phyloP scores from a whole-genome alignment of 2,113 vertebrate genomes.

The Athene cunicularia region DNA sequence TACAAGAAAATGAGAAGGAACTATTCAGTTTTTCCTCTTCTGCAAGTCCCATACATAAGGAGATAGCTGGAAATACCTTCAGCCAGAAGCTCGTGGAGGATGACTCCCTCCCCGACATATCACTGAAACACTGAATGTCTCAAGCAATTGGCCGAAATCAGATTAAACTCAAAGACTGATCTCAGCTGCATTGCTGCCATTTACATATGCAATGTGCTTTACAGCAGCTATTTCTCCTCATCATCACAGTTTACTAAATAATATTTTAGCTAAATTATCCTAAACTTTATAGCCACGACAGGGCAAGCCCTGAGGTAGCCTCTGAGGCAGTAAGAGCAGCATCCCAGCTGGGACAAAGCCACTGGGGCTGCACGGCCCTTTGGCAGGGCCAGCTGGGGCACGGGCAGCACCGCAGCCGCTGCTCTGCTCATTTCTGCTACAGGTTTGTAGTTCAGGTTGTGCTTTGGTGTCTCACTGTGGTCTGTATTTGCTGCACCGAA shows the following conservation, averaged over 20 bases:
- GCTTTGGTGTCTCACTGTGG: rapidly evolving
- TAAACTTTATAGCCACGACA: not conserved
- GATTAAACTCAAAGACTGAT: not conserved
- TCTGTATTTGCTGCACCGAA: not conserved
- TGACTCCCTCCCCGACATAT: not conserved
- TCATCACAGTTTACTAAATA: not conserved
- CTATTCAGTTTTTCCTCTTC: not conserved
- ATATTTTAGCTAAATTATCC: not conserved
- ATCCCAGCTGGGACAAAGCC: not conserved
- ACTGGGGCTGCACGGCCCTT: not conserved
- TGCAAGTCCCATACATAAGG: not conserved
- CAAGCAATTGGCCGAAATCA: not conserved
- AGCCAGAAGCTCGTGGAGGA: not conserved
- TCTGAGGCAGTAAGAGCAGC: constrained; percentile 13
- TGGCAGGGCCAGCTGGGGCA: not conserved
- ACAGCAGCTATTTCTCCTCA: not conserved
- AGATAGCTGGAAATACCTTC: not conserved
- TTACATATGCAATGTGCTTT: not conserved
- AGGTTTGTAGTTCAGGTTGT: not conserved
- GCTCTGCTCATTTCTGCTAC: not conserved
- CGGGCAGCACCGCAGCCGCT: rapidly evolving
- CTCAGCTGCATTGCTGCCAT: not conserved
- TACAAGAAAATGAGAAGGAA: not conserved
- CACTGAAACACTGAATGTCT: not conserved
- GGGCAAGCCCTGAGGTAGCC: not conserved